Evolutionary conservation across 1,140 invertebrate genomes (phyloP), one percentile per base, ranked within the genome.

Genomic region (Solen grandis): DNA sequence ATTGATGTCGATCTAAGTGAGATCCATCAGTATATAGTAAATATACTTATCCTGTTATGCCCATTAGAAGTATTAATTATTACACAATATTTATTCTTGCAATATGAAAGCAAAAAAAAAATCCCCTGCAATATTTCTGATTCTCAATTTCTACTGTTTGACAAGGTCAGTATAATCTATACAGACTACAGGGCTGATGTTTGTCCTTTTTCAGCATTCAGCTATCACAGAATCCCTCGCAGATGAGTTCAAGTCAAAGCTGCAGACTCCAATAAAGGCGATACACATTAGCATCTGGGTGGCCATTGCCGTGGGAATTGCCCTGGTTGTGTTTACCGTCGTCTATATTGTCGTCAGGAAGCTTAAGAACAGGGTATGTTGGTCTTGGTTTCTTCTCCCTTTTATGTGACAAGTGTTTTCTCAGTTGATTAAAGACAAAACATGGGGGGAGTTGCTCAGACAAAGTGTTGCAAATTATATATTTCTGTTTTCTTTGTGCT

Each of bases 251-350:
- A 76, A 76, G 31, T 65, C 60, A 13, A 16, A 76, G 62, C 31
- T 76, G 13, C 54, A 38, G 1, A 63, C 59, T 14, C 74, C 74
- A 2, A n/a, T 76, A 35, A 35, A 52, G 59, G 38, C 29, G 22
- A 76, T 76, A 31, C 60, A 76, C 54, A 33, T 76, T 35, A 50
- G 74, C 19, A 76, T 57, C 10, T 76, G 46, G 38, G 41, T 76
- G 22, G 74, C 74, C 8, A 76, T 76, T 14, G 74, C 60, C n/a
- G 16, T 76, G n/a, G 74, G 74, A 38, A n/a, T 33, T 13, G n/a
- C 38, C 10, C 31, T 76, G n/a, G 25, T 76, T 19, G 27, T 76
- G 10, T 2, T 63, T 5, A 22, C 60, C 13, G 16, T 76, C 1
- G 8, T n/a, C 19, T 22, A 54, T 19, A 31, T 31, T 16, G 14